Conservation (phyloP, 2,888 invertebrate genomes). For the Scotopteryx bipunctaria region DNA sequence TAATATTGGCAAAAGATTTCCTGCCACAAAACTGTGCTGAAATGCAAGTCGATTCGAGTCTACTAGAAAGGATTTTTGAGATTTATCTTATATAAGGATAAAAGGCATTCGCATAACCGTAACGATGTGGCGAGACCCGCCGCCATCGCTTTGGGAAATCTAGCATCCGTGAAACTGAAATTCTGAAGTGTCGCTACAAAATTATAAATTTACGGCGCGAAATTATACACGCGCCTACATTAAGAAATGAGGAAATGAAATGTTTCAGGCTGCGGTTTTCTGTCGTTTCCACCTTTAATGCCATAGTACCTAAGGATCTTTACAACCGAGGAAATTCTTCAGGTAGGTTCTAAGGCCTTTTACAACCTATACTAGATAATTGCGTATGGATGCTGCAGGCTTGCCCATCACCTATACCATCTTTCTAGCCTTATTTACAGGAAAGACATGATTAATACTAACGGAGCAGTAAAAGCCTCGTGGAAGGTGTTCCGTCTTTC, state of each 20-base stretch:
- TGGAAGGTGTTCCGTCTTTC: no score
- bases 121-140: neutral
- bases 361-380: no score
- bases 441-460: no score
- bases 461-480: no score
- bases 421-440: no score
- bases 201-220: conserved; percentile 2
- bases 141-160: conserved; percentile 11
- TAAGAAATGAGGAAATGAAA: conserved; percentile 14
- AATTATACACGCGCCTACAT: conserved; percentile 11
- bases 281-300: neutral
- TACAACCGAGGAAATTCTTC: no score
- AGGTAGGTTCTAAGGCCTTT: no score
- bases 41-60: neutral
- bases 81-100: neutral
- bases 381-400: no score
- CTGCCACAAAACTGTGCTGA: neutral
- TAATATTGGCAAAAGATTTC: neutral
- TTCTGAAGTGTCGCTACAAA: conserved; percentile 4
- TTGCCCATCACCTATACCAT: no score
- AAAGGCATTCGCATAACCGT: neutral
- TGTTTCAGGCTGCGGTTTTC: conserved; percentile 13
- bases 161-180: conserved; percentile 7
- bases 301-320: no score
- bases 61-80: neutral